Conservation (phyloP, 1,140 invertebrate species). For the Helicoverpa zea region DNA sequence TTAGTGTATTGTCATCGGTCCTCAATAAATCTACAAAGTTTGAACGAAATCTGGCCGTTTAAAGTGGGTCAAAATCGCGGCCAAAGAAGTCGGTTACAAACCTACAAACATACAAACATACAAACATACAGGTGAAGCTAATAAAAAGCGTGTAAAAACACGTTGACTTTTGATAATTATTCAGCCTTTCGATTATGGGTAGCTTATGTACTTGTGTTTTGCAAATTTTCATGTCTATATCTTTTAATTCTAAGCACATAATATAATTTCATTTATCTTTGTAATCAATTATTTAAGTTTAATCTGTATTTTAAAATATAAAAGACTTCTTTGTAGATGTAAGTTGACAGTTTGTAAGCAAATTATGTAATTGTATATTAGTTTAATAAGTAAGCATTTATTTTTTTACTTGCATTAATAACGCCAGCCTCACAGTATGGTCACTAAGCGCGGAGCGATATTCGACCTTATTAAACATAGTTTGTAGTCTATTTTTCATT, state of each 20-base stretch:
- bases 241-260: neutral
- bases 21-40: too few relatives aligned
- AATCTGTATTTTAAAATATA: neutral
- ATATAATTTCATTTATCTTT: neutral
- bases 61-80: too few relatives aligned
- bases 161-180: neutral
- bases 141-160: too few relatives aligned
- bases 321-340: neutral
- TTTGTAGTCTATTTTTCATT: conserved; percentile 44
- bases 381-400: neutral
- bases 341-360: neutral
- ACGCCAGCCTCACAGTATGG: conserved; percentile 36
- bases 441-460: conserved; percentile 44
- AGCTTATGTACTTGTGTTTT: conserved; percentile 8
- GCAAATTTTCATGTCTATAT: neutral
- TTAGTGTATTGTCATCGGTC: too few relatives aligned
- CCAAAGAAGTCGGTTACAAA: too few relatives aligned
- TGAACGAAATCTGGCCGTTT: too few relatives aligned
- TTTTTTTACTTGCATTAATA: neutral
- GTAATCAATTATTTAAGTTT: conserved; percentile 5
- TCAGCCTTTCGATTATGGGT: neutral
- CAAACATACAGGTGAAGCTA: too few relatives aligned
- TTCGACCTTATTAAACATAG: conserved; percentile 48
- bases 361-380: neutral
- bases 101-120: too few relatives aligned